Conservation (phyloP, 1,140 invertebrate species). For the Drosophila nannoptera region DNA sequence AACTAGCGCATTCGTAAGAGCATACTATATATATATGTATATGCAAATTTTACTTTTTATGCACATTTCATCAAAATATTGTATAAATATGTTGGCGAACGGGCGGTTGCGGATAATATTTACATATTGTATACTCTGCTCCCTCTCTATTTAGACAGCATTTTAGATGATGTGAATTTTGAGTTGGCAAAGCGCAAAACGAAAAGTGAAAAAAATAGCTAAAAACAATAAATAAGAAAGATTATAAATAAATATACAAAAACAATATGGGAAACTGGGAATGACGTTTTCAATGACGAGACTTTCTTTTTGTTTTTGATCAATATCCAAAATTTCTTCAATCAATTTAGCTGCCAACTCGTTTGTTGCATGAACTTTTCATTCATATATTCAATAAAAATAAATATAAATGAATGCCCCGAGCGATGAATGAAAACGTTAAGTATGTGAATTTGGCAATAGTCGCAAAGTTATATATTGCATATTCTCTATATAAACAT, state of each 20-base stretch:
- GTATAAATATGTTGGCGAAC: constrained; percentile 9
- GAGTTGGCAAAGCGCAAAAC: constrained; percentile 7
- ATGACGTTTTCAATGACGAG: constrained; percentile 54
- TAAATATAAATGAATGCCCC: constrained; percentile 33
- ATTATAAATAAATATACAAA: constrained; percentile 10
- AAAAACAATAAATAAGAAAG: constrained; percentile 14
- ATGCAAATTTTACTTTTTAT: neutral
- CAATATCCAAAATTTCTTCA: constrained; percentile 70
- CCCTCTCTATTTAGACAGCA: constrained; percentile 7
- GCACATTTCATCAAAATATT: constrained; percentile 1
- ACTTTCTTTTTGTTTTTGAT: constrained; percentile 52
- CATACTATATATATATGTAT: neutral
- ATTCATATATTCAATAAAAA: constrained; percentile 47
- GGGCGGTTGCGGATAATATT: neutral
- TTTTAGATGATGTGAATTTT: constrained; percentile 10
- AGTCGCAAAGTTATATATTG: constrained; percentile 24
- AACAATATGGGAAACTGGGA: constrained; percentile 3
- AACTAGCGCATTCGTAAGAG: neutral
- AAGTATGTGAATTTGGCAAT: constrained; percentile 18
- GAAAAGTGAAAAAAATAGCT: too few species aligned
- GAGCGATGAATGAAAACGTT: constrained; percentile 43
- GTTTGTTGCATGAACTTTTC: constrained; percentile 35
- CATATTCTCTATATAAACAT: constrained; percentile 11
- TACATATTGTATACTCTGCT: constrained; percentile 7
- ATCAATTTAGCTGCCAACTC: constrained; percentile 48